Evolutionary conservation across 2,797 vertebrate genomes (phyloP).

Genomic region (Rhynchonycteris naso): DNA sequence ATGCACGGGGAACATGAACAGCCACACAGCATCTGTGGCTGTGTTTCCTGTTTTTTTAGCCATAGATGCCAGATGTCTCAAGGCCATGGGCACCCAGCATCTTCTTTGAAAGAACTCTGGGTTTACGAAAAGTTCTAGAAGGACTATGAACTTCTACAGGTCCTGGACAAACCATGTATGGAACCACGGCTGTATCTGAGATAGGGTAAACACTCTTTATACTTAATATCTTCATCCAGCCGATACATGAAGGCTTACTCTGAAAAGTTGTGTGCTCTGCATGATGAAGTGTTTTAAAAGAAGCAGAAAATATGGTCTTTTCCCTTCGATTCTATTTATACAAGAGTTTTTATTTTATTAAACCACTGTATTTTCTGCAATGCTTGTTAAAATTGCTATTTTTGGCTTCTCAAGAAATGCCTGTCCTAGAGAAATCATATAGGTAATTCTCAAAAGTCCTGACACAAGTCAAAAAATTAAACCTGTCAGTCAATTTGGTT

Average conservation of each 20-base stretch:
- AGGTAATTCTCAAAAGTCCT: background rate
- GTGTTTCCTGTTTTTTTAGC: slow-evolving; percentile 51
- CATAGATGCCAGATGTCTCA: slow-evolving; percentile 6
- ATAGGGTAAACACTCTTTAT: background rate
- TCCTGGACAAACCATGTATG: background rate
- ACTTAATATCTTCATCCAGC: background rate
- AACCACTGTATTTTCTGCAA: background rate
- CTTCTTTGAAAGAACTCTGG: background rate
- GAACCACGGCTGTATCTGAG: background rate
- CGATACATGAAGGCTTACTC: background rate
- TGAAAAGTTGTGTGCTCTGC: background rate
- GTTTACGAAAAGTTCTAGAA: background rate
- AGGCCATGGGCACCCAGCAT: background rate
- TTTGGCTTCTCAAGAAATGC: slow-evolving; percentile 38
- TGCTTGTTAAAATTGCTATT: background rate
- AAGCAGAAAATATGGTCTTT: background rate
- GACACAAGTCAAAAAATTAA: background rate
- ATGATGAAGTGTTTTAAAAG: background rate
- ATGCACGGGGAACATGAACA: background rate
- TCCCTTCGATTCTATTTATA: background rate
- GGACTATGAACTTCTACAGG: background rate
- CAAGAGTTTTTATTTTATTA: background rate
- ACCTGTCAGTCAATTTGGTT: background rate
- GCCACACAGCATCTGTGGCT: background rate
- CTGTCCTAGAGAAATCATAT: slow-evolving; percentile 1